These are phyloP conservation scores for Acropora tenuis DNA, from an alignment of 64 coral and sea anemone genomes.

Conservation along the genomic window DNA sequence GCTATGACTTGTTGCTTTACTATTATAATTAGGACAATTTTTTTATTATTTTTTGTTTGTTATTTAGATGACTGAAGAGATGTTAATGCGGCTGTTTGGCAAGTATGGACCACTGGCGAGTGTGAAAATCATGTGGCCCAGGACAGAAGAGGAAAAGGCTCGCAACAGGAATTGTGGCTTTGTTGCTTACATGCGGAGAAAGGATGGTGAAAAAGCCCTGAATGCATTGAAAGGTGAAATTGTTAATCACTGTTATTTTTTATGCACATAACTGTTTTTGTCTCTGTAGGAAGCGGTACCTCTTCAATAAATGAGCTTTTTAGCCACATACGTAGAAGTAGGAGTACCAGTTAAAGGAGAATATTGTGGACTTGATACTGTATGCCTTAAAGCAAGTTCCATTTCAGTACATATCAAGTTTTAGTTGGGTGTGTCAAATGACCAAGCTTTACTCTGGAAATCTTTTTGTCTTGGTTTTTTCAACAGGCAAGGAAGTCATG, in stretches of 20 bases:
- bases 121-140: slow-evolving; percentile 99
- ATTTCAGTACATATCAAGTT: too few relatives aligned
- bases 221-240: slow-evolving; percentile 82
- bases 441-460: too few relatives aligned
- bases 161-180: slow-evolving; percentile 99
- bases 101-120: slow-evolving; percentile 95
- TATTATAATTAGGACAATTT: not conserved
- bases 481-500: slow-evolving; percentile 94
- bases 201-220: slow-evolving; percentile 96
- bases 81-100: slow-evolving; percentile 95
- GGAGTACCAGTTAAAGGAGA: too few relatives aligned
- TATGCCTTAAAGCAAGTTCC: too few relatives aligned
- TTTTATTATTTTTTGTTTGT: not conserved
- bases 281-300: too few relatives aligned
- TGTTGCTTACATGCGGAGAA: slow-evolving; percentile 99
- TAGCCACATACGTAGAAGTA: too few relatives aligned
- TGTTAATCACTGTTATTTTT: too few relatives aligned
- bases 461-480: not conserved
- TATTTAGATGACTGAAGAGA: slow-evolving; percentile 95
- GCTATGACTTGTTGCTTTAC: not conserved
- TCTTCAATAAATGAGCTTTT: too few relatives aligned
- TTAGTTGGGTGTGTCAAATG: too few relatives aligned
- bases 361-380: too few relatives aligned
- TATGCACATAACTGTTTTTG: too few relatives aligned
- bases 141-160: slow-evolving; percentile 98